These are phyloP conservation scores for Brachyhypopomus gauderio DNA, from an alignment of 2,113 vertebrate species.

Conservation along the genomic window DNA sequence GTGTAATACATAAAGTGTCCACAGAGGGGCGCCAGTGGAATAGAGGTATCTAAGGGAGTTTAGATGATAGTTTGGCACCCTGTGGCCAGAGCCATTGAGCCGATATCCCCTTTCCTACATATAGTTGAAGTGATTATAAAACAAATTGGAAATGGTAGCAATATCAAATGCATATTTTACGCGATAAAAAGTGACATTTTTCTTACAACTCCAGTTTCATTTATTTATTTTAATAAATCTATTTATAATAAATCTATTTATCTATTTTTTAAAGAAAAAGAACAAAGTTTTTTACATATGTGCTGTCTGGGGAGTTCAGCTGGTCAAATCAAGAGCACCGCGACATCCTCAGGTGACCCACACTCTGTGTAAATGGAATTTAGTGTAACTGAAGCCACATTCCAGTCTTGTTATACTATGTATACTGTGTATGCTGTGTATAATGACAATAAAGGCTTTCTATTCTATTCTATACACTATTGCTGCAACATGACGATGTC, in stretches of 20 bases:
- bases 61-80: not conserved
- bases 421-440: too few species aligned
- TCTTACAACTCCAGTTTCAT: not conserved
- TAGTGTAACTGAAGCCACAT: not conserved
- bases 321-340: conserved; percentile 74
- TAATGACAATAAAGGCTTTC: too few species aligned
- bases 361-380: conserved; percentile 5
- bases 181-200: too few species aligned
- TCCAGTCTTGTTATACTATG: too few species aligned
- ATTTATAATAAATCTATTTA: not conserved
- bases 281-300: conserved; percentile 74
- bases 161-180: too few species aligned
- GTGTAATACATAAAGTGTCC: conserved; percentile 18
- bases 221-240: not conserved
- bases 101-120: too few species aligned
- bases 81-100: not conserved
- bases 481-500: conserved; percentile 16
- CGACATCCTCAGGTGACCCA: conserved; percentile 72
- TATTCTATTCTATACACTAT: too few species aligned
- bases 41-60: conserved; percentile 3
- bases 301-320: conserved; percentile 72
- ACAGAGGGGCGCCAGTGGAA: conserved; percentile 48
- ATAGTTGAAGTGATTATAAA: too few species aligned
- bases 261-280: conserved; percentile 66
- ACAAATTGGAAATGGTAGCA: too few species aligned